Conservation (phyloP, 2,797 vertebrate species). For the Alca torda region DNA sequence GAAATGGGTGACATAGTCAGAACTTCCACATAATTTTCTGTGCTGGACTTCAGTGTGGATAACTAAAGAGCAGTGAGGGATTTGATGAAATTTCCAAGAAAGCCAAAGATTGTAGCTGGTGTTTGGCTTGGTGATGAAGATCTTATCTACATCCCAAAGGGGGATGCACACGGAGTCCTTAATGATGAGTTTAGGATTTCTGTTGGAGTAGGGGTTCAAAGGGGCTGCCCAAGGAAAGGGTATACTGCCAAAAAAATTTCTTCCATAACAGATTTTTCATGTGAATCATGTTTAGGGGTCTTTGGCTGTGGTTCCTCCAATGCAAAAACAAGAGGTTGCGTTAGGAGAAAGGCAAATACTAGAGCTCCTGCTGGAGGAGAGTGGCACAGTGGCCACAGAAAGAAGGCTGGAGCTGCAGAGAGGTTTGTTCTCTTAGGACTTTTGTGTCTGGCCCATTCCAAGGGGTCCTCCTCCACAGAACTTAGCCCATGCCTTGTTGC, state of each 20-base stretch:
- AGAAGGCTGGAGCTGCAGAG: neutral
- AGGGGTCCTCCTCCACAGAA: neutral
- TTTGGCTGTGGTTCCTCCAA: neutral
- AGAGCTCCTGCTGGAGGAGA: neutral
- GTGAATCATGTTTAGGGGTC: neutral
- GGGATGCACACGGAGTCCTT: neutral
- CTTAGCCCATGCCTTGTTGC: neutral
- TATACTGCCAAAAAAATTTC: neutral
- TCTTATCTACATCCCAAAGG: neutral
- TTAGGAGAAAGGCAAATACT: neutral
- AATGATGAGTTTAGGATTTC: neutral
- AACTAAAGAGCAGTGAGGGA: neutral
- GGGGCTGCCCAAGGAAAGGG: neutral
- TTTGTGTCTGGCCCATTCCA: neutral
- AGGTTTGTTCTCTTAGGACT: neutral
- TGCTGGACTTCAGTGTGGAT: neutral
- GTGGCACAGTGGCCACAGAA: neutral
- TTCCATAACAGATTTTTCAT: neutral
- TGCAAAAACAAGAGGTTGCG: neutral
- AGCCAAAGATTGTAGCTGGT: neutral
- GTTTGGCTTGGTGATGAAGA: neutral
- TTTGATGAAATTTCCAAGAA: neutral
- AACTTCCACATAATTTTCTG: neutral
- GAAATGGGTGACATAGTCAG: neutral
- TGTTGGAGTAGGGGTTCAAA: neutral